Evolutionary conservation across 2,797 vertebrate genomes (phyloP).

Genomic region (Danio jaintianensis): DNA sequence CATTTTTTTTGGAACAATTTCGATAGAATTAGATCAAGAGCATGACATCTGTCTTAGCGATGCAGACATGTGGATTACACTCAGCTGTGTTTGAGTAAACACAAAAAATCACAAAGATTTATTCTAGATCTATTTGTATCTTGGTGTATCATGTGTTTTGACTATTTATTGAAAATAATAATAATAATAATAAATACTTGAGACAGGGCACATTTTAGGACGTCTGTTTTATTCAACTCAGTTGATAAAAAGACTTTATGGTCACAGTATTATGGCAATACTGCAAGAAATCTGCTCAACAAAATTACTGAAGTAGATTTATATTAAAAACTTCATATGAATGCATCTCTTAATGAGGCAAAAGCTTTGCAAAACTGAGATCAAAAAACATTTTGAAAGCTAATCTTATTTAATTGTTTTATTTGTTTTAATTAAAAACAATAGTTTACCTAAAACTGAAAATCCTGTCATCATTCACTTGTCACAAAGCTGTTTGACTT

Average conservation of each 20-base stretch:
- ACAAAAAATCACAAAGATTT: conserved; percentile 42
- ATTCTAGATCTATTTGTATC: conserved; percentile 36
- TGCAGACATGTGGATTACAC: conserved; percentile 74
- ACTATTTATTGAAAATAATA: neutral
- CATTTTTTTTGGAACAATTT: conserved; percentile 87
- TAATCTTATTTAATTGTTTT: neutral
- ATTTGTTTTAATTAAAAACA: no score
- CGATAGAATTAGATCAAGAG: conserved; percentile 91
- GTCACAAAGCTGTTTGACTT: no score
- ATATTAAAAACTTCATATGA: neutral
- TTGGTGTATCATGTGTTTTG: conserved; percentile 34
- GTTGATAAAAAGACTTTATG: neutral
- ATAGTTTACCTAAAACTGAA: no score
- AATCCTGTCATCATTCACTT: no score
- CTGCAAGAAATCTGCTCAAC: neutral
- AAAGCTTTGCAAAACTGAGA: neutral
- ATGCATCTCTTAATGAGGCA: neutral
- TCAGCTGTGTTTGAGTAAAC: conserved; percentile 46
- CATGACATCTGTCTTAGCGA: conserved; percentile 83
- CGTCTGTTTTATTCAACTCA: conserved; percentile 15
- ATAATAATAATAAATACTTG: conserved; percentile 5
- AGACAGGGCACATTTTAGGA: conserved; percentile 7
- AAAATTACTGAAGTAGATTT: neutral
- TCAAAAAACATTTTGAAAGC: neutral
- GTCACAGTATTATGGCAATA: neutral